Percentiles rank a stretch among this genome's conserved stretches.
phyloP scores from a whole-genome alignment of 2,113 vertebrate species.

The Trematocara stigmaticum region DNA sequence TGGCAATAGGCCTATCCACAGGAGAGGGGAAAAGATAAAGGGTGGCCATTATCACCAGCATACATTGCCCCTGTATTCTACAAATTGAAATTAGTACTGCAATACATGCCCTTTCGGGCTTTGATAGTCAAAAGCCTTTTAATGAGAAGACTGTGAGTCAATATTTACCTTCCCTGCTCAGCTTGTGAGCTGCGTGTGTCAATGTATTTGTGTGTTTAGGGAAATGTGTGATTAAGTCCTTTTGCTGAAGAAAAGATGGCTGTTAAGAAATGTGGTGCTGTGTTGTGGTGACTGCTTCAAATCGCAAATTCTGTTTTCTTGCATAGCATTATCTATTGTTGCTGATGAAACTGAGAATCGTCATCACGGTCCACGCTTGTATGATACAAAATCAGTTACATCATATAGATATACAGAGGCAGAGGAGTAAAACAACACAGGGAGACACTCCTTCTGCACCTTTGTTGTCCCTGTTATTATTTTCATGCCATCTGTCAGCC shows the following conservation, averaged over 20 bases:
- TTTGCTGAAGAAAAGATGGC: constrained; percentile 5
- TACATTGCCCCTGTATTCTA: background rate
- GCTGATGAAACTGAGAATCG: background rate
- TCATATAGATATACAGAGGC: background rate
- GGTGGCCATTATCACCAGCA: background rate
- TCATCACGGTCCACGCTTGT: background rate
- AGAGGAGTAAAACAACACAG: background rate
- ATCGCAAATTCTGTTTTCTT: background rate
- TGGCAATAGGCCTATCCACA: background rate
- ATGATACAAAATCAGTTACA: background rate
- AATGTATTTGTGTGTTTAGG: constrained; percentile 59
- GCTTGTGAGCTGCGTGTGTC: constrained; percentile 27
- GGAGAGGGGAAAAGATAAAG: background rate
- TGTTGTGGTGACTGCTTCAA: constrained; percentile 17
- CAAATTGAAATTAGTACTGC: background rate
- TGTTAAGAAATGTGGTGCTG: constrained; percentile 24
- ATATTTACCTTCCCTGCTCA: constrained; percentile 43
- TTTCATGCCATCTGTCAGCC: constrained; percentile 30
- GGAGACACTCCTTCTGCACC: background rate
- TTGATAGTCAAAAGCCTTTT: constrained; percentile 10
- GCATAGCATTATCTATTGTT: background rate
- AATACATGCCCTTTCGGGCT: constrained; percentile 11
- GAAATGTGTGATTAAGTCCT: constrained; percentile 46
- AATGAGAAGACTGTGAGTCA: constrained; percentile 53
- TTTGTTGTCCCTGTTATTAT: background rate